Evolutionary conservation across 2,888 invertebrate genomes (phyloP), one percentile per base, ranked within the genome.

Genomic region (Phyllotreta cruciferae): DNA sequence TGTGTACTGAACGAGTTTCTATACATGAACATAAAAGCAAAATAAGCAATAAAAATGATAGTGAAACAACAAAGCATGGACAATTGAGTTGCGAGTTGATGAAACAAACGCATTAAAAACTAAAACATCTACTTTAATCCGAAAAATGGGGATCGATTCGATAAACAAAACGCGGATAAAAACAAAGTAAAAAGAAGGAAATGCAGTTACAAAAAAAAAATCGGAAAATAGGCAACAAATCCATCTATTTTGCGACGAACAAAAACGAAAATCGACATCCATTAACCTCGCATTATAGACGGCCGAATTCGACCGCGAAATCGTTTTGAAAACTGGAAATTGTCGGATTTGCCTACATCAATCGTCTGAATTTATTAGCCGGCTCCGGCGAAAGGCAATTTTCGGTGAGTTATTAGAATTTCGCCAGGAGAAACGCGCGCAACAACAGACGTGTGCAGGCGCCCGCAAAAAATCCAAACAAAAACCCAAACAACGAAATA

Each of bases 281-380:
- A 58, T 50, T 58, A 58, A n/a, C 50, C 50, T 11, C 36, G 14
- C 50, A 58, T 50, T 50, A 58, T 58, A 58, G 50, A 58, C 50
- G 35, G 58, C 8, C 34, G 58, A 42, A 56, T 56, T 42, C 44
- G 45, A 50, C 50, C 50, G 50, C 60, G 56, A 60, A 64, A 64
- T 53, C 45, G 52, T 54, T 60, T 45, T 42, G 47, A 56, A 60
- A 64, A 41, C 44, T 60, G 56, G 24, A 35, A 60, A 60, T 64
- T 57, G 56, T 50, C 55, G 45, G 60, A 56, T 64, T 60, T 50
- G 45, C 56, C 56, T 65, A 58, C 58, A 65, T 62, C 65, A 57
- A 58, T 55, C 62, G 50, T 54, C 58, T 49, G 52, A 65, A 65
- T 62, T 62, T 58, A 65, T 65, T 49, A 56, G 44, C 62, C 47